These are phyloP conservation scores for Myodes glareolus DNA, from an alignment of 2,113 vertebrate genomes.

Conservation along the genomic window DNA sequence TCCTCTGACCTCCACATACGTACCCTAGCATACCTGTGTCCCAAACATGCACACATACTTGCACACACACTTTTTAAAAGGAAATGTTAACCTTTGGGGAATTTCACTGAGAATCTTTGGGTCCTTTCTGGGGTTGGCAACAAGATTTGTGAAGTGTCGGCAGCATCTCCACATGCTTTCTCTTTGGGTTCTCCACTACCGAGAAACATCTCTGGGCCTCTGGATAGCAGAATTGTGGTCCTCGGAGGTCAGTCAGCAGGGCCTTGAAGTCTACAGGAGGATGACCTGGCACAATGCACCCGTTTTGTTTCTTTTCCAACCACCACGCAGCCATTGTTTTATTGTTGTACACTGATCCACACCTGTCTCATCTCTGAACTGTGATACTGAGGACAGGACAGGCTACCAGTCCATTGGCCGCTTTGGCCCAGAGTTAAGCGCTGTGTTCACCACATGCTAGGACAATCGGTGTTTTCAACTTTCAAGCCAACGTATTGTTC, in stretches of 20 bases:
- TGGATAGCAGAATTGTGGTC: rapidly evolving
- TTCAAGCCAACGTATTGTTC: neutral
- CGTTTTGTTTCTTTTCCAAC: neutral
- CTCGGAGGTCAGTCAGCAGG: too few relatives aligned
- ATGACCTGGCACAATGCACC: rapidly evolving
- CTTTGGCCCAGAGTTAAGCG: neutral
- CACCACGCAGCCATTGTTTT: neutral
- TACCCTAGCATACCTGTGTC: neutral
- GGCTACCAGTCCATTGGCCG: rapidly evolving
- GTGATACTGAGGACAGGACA: rapidly evolving
- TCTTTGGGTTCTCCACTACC: neutral
- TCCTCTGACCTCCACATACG: neutral
- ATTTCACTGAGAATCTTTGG: neutral
- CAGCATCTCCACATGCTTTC: neutral
- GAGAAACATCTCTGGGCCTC: neutral
- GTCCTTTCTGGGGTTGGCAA: neutral
- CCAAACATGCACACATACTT: neutral
- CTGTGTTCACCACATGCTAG: neutral
- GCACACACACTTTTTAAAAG: neutral
- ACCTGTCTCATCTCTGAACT: neutral
- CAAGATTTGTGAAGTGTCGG: neutral
- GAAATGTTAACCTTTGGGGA: neutral
- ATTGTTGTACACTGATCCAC: neutral
- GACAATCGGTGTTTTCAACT: neutral
- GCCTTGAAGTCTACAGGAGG: neutral